These are phyloP conservation scores for Bombus pascuorum DNA, from an alignment of 1,140 invertebrate genomes.

Conservation along the genomic window DNA sequence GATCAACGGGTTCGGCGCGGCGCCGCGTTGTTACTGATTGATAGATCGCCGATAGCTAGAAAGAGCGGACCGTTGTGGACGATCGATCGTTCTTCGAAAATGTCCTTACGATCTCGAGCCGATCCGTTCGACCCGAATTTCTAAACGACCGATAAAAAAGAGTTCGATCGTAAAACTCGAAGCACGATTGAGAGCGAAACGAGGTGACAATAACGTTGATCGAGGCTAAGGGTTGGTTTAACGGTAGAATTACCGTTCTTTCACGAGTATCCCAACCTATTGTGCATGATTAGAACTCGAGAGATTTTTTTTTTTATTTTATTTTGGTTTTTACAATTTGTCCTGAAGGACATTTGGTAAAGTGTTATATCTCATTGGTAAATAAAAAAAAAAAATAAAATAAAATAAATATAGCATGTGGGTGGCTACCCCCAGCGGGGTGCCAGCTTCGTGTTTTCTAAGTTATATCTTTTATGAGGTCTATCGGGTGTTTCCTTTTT, in stretches of 20 bases:
- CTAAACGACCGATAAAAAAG: constrained; percentile 21
- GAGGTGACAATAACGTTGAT: neutral
- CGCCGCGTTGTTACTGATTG: constrained; percentile 15
- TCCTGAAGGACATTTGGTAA: no score
- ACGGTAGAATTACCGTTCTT: neutral
- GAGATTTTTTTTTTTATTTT: no score
- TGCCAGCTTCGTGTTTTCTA: no score
- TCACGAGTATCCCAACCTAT: no score
- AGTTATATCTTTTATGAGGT: no score
- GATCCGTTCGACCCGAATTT: constrained; percentile 5
- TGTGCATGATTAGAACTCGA: neutral
- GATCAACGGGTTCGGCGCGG: neutral
- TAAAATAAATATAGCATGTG: no score
- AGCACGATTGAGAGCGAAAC: neutral
- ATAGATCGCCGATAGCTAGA: constrained; percentile 41
- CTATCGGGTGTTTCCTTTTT: no score
- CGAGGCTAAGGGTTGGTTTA: neutral
- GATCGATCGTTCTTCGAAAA: neutral
- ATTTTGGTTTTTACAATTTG: no score
- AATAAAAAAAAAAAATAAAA: no score
- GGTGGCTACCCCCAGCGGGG: no score
- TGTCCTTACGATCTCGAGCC: neutral
- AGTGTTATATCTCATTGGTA: no score
- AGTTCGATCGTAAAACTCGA: neutral
- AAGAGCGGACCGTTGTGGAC: neutral